Base-by-base conservation (phyloP, 2,888 invertebrate species). In the Tineola bisselliella region DNA sequence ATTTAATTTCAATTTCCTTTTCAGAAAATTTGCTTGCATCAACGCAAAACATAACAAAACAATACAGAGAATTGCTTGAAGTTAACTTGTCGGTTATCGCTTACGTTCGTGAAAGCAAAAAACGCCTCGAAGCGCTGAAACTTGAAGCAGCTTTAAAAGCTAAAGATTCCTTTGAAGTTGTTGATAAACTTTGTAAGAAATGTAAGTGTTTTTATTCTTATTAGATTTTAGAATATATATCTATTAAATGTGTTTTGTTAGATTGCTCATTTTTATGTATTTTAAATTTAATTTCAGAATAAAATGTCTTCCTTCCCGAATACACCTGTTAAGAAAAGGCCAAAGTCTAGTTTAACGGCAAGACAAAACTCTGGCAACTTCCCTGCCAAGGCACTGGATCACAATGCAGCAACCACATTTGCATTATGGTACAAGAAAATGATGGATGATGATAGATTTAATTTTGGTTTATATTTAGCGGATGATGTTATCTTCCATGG, bases 401-500 rank as follows among this genome's bases (percentile, higher is more conserved):
- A 44, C 4, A 25, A 18, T 30, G 11, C 18, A 13, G 87, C 87
- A 1, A 73, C 80, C 30, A 73, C 79, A 0, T 88, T 89, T 62
- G 78, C 81, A 10, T 67, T 77, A 44, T 86, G 84, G 81, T 89
- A 82, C 64, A 86, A 83, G 65, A 75, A 73, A 18, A 79, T 88
- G 76, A 77, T 86, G 61, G 89, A 90, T 63, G 74, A 86, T 70
- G 82, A 89, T 52, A 73, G 87, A 12, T 76, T 81, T 52, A 88
- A 84, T 63, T 66, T 89, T 0, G 75, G 81, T 8, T 67, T 87
- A 30, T 87, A 88, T 66, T 67, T 89, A 19, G 80, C 88, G 15
- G 87, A 89, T 63, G 81, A 89, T 69, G 82, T 89, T 1, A 72
- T 82, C 0, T 73, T 91, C 1, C 90, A 91, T 70, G 91, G 91